A percentile compares a stretch with the other conserved stretches of the same genome.
Conservation (phyloP, 2,888 invertebrate species). For the Cataglyphis albicans region DNA sequence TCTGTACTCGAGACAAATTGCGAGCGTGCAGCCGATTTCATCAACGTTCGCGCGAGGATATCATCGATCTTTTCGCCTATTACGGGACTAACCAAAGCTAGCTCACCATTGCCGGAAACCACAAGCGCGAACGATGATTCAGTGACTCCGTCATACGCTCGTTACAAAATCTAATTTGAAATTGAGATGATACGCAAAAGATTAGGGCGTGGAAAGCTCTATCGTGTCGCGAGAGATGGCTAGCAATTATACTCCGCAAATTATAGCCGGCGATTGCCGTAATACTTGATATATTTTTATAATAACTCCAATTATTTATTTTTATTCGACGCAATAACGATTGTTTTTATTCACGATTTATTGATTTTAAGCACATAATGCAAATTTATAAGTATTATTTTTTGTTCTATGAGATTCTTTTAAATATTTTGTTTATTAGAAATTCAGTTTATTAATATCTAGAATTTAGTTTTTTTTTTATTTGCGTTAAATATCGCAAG, state of each 20-base stretch:
- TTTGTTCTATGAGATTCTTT: conserved; percentile 64
- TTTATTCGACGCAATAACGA: not conserved
- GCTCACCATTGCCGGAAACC: conserved; percentile 62
- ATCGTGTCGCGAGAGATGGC: conserved; percentile 37
- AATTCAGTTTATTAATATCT: not conserved
- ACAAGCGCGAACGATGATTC: conserved; percentile 61
- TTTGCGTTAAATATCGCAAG: not conserved
- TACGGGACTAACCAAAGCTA: conserved; percentile 38
- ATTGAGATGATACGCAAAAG: conserved; percentile 46
- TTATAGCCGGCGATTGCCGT: not conserved
- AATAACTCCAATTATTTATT: not conserved
- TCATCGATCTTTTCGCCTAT: conserved; percentile 53
- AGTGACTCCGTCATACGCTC: conserved; percentile 54
- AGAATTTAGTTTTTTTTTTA: not conserved
- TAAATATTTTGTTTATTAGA: conserved; percentile 80
- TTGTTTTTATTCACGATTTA: not conserved
- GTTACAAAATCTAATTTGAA: conserved; percentile 62
- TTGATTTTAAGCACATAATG: not conserved
- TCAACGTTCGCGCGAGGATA: conserved; percentile 52
- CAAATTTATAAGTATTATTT: not conserved
- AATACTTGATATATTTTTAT: conserved; percentile 1
- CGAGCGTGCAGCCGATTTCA: conserved; percentile 47
- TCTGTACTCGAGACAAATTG: conserved; percentile 44
- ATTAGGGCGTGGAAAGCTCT: conserved; percentile 43
- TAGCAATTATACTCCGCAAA: conserved; percentile 18